Evolutionary conservation across 2,113 vertebrate species (phyloP).

Genomic region (Alligator mississippiensis): DNA sequence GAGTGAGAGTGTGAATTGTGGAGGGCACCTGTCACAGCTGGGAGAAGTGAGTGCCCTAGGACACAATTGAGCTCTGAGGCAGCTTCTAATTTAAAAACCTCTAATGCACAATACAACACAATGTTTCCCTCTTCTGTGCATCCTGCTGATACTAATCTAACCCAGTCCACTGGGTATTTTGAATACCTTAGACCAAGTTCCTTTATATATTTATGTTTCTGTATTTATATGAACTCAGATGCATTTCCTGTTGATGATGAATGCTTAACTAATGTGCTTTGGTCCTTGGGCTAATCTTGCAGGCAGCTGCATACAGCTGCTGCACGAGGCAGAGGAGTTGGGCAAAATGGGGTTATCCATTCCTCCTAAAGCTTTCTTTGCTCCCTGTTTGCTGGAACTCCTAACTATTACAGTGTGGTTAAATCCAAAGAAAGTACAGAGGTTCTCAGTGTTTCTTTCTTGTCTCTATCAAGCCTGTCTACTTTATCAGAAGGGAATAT

Average conservation of each 20-base stretch:
- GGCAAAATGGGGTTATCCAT: background rate
- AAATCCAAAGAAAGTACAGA: background rate
- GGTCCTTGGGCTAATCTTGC: background rate
- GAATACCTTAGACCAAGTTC: slow-evolving; percentile 28
- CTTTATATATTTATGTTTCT: slow-evolving; percentile 44
- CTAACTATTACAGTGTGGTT: background rate
- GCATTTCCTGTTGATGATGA: slow-evolving; percentile 62
- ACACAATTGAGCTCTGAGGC: background rate
- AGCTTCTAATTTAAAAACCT: slow-evolving; percentile 37
- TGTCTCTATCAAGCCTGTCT: too few species aligned
- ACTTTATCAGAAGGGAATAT: background rate
- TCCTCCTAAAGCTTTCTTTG: background rate
- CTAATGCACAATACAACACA: background rate
- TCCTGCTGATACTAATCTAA: background rate
- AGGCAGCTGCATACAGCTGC: slow-evolving; percentile 59
- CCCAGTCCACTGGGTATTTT: slow-evolving; percentile 27
- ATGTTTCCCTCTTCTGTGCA: background rate
- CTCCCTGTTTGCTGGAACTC: background rate
- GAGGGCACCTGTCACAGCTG: background rate
- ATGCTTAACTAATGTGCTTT: slow-evolving; percentile 29
- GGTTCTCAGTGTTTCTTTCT: background rate
- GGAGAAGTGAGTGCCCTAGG: background rate
- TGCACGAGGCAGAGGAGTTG: slow-evolving; percentile 4
- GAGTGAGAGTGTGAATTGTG: background rate
- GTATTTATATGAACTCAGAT: slow-evolving; percentile 48